Evolutionary conservation across 2,888 invertebrate species (phyloP), one percentile per base, ranked within the genome.

Genomic region (Hirtodrosophila alboralis): DNA sequence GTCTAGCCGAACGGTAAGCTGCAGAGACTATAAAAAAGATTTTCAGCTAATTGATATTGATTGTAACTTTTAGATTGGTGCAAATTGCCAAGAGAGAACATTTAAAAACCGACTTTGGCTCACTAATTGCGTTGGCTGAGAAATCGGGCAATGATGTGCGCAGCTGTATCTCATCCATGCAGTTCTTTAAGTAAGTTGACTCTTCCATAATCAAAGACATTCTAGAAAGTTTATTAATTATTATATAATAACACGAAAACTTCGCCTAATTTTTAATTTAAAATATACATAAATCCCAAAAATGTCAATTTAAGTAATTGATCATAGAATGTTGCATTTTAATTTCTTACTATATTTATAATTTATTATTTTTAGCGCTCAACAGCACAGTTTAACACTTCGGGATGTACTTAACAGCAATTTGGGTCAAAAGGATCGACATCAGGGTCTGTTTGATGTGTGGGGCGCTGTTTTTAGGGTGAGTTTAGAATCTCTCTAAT

Each of bases 131-230:
- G 4, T 91, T 99, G 59, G 95, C 96, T 10, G 95, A 96, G 75
- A 95, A 96, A 76, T 95, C 96, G 2, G 93, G 94, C 47, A 96
- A 97, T 77, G 99, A 99, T 91, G 95, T 99, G 33, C 92, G 99
- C 13, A 95, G 97, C 0, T 98, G 98, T 86, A 92, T 99, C 48
- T 96, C 97, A 12, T 94, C 97, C 37, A 92, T 99, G 71, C 97
- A 98, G 87, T 95, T 95, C 84, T 92, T 94, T 72, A 89, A 84
- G 90, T 90, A 69, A 92, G 57, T 33, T 38, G 2, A 0, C n/a
- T 23, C 7, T 1, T 23, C 2, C 4, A 23, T 7, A 23, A 6
- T 23, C 7, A 23, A 1, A 4, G 1, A 2, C 5, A 1, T 2
- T 9, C 1, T 1, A 1, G 4, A 33, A 5, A 9, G 1, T 10